Evolutionary conservation across 2,113 vertebrate genomes (phyloP).

Genomic region (Crocuta crocuta): DNA sequence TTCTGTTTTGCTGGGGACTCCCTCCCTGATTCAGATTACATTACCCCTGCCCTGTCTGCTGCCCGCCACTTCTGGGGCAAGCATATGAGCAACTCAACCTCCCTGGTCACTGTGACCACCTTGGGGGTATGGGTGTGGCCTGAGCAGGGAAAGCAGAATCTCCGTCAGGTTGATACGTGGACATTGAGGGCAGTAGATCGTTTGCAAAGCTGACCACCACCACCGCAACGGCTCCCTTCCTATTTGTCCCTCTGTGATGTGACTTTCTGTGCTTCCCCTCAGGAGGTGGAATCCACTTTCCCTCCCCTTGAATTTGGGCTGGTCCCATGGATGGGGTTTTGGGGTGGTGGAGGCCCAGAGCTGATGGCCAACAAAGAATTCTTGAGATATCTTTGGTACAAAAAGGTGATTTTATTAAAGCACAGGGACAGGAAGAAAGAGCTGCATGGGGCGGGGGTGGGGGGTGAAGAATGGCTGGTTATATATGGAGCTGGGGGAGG

Average conservation of each 20-base stretch:
- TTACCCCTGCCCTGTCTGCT: neutral
- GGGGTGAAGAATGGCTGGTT: no score
- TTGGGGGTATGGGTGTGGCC: neutral
- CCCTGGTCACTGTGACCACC: no score
- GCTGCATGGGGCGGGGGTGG: no score
- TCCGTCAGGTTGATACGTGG: neutral
- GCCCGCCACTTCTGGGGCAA: neutral
- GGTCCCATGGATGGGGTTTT: neutral
- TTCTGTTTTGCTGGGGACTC: neutral
- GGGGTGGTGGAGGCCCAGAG: no score
- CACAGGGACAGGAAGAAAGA: no score
- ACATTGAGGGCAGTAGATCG: fast-evolving
- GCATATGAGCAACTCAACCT: neutral
- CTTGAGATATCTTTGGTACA: no score
- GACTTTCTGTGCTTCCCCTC: neutral
- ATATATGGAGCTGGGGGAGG: no score
- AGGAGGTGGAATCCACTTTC: neutral
- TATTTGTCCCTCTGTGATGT: neutral
- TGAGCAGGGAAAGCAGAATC: neutral
- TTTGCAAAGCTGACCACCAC: neutral
- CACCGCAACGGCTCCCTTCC: neutral
- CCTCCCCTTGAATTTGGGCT: neutral
- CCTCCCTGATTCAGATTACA: neutral
- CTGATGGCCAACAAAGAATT: no score
- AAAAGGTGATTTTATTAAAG: no score